Base-by-base conservation (phyloP, 2,888 invertebrate species). In the Pimpla rufipes region DNA sequence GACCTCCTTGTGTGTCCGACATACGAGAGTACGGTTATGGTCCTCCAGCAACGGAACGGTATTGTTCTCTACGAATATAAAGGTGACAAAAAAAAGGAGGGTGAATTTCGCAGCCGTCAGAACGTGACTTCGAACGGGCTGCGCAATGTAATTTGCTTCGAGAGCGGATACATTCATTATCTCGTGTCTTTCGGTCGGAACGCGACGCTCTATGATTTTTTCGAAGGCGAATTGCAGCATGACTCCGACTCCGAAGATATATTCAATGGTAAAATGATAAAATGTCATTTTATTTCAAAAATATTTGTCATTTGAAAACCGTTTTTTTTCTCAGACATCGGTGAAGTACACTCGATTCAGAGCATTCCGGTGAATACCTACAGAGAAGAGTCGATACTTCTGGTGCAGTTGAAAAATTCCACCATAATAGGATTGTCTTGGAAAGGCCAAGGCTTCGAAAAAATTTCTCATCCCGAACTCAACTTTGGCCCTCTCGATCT, bases 321-420 rank as follows among this genome's bases (percentile, higher is more conserved):
- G n/a, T 47, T 47, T 67, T 40, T 2, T 47, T 64, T 8, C 7
- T 59, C 74, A 92, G 91, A 87, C 55, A 52, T 88, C 11, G 81
- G 86, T 6, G 88, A 90, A 37, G 82, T 89, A 42, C 18, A 79
- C 2, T 90, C 89, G 89, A 77, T 90, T 6, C 75, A 80, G 68
- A 85, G 85, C 74, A 83, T 94, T 47, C 92, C 92, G 1, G 78
- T 94, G 0, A 88, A 91, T 71, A 94, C 93, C 2, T 94, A 94
- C 80, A 91, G 94, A 71, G 93, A 94, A 81, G 94, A 94, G 75
- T 91, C 93, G 0, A 85, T 94, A 62, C 83, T 94, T 55, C 83
- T 94, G 7, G 89, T 93, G 2, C 94, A 94, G 88, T 89, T 89
- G 16, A 85, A 85, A 83, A 91, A 92, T 79, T 85, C 71, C 0